phyloP scores from a whole-genome alignment of 2,797 vertebrate genomes.

The Liasis olivaceus region DNA sequence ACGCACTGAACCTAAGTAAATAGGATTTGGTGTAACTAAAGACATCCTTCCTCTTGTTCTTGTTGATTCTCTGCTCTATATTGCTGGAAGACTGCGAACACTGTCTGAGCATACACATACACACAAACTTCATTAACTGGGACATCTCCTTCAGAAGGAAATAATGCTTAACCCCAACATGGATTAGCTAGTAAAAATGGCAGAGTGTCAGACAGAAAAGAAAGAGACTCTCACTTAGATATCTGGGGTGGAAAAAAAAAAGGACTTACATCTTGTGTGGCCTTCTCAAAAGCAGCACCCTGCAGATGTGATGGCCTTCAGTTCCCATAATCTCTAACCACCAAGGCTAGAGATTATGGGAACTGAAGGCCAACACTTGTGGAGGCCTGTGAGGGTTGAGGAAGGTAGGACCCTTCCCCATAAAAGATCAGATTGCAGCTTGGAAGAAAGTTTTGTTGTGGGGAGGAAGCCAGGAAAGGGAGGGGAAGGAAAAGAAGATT shows the following conservation, averaged over 20 bases:
- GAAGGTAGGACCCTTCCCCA: neutral
- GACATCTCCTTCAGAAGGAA: neutral
- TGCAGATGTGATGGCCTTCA: neutral
- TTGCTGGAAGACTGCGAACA: neutral
- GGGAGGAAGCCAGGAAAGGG: neutral
- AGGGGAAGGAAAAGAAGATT: neutral
- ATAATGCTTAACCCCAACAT: neutral
- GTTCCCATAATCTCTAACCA: neutral
- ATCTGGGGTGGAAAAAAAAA: neutral
- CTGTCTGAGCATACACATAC: neutral
- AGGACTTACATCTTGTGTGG: neutral
- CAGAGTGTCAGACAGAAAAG: neutral
- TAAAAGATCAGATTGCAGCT: neutral
- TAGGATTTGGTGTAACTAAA: neutral
- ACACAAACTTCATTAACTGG: neutral
- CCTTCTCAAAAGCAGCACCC: neutral
- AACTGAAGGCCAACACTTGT: neutral
- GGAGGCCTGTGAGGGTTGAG: neutral
- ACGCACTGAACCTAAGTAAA: neutral
- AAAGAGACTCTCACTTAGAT: neutral
- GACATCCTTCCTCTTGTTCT: neutral
- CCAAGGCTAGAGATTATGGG: neutral
- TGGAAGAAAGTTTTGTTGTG: neutral
- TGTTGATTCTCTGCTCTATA: neutral
- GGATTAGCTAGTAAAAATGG: neutral